Conservation (phyloP, 30 jellyfish, hydroid and myxozoan species). For the Haliclystus octoradiatus region DNA sequence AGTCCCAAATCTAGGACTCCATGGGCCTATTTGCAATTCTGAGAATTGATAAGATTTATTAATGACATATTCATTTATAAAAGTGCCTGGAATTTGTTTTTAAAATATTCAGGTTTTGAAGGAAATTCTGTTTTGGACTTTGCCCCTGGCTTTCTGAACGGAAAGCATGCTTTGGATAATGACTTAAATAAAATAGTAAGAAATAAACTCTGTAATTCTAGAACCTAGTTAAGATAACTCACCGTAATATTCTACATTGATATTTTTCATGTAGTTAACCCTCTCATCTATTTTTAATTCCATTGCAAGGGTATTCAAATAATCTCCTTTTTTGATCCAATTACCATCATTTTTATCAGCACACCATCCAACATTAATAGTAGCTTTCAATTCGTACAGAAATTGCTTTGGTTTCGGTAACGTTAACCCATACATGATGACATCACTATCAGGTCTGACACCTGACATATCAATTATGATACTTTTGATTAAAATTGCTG, state of each 20-base stretch:
- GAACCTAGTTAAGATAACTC: too few relatives aligned
- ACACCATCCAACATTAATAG: conserved; percentile 70
- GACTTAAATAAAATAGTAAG: too few relatives aligned
- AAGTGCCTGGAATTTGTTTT: too few relatives aligned
- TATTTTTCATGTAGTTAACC: background rate
- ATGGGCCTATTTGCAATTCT: too few relatives aligned
- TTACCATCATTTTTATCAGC: conserved; percentile 9
- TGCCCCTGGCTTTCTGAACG: too few relatives aligned
- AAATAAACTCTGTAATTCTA: too few relatives aligned
- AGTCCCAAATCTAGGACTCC: too few relatives aligned
- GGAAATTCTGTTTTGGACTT: too few relatives aligned
- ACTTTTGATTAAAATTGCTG: conserved; percentile 26
- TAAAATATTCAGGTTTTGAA: too few relatives aligned
- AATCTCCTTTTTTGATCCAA: conserved; percentile 64
- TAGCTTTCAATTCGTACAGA: conserved; percentile 18
- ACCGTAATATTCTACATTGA: background rate
- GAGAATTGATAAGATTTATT: too few relatives aligned
- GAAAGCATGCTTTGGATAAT: too few relatives aligned
- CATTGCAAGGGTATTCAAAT: conserved; percentile 11
- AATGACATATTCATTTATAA: too few relatives aligned
- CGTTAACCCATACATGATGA: background rate
- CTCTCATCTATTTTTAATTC: background rate
- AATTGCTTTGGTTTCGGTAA: background rate
- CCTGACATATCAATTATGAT: conserved; percentile 27
- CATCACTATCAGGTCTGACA: background rate